A percentile compares a stretch with the other conserved stretches of the same genome.
Evolutionary conservation across 2,113 vertebrate genomes (phyloP).

Genomic region (Pantherophis guttatus): DNA sequence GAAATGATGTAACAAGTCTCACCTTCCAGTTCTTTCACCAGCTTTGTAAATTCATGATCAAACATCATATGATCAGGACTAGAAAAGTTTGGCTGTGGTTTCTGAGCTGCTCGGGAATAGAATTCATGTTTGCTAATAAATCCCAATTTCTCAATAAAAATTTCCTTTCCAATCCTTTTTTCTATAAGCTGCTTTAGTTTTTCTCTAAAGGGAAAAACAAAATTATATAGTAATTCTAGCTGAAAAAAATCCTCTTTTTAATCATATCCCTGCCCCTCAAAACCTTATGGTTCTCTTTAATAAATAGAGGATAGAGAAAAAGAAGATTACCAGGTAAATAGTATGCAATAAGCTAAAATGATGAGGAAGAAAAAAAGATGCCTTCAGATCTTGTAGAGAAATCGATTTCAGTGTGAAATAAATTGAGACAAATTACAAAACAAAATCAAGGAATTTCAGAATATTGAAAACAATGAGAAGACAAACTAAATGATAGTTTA

Average conservation of each 20-base stretch:
- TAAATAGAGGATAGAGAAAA: neutral
- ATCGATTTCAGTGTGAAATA: neutral
- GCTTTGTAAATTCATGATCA: conserved; percentile 96
- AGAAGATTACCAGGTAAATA: neutral
- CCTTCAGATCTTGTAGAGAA: neutral
- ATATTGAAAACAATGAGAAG: neutral
- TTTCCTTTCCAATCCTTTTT: conserved; percentile 96
- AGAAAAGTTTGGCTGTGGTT: conserved; percentile 90
- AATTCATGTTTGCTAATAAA: conserved; percentile 96
- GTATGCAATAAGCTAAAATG: neutral
- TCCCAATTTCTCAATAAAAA: conserved; percentile 94
- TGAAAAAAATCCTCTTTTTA: neutral
- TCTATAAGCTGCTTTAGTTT: conserved; percentile 98
- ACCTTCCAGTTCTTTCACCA: conserved; percentile 98
- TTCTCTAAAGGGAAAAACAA: conserved; percentile 72
- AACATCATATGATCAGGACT: conserved; percentile 96
- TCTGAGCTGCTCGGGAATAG: conserved; percentile 93
- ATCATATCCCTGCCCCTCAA: neutral
- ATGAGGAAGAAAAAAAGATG: too few relatives aligned
- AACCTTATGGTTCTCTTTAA: neutral
- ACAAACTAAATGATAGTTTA: neutral
- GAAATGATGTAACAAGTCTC: conserved; percentile 39
- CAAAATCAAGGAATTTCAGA: neutral
- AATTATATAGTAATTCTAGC: neutral
- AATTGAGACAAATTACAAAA: neutral